phyloP scores from a whole-genome alignment of 2,797 vertebrate species.

The Gymnopithys bicolor region DNA sequence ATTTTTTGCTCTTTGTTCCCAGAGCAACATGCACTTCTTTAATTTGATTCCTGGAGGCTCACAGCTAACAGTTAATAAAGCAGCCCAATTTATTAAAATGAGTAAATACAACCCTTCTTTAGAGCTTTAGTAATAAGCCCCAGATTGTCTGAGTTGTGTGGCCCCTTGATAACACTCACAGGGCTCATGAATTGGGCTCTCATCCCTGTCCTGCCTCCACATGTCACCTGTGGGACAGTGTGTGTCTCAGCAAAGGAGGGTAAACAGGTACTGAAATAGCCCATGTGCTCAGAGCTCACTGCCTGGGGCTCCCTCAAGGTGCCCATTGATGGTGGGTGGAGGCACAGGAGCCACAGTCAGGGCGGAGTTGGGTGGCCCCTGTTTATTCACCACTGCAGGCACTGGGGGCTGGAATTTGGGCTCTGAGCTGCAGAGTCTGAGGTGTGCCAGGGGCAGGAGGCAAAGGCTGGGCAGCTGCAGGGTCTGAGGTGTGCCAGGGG shows the following conservation, averaged over 20 bases:
- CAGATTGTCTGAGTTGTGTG: neutral
- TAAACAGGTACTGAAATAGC: slow-evolving; percentile 28
- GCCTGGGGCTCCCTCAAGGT: slow-evolving; percentile 37
- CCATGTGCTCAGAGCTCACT: slow-evolving; percentile 1
- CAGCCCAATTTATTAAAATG: neutral
- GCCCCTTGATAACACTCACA: neutral
- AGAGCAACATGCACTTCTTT: neutral
- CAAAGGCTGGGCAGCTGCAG: too few relatives aligned
- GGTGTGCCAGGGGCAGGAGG: too few relatives aligned
- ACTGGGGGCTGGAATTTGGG: slow-evolving; percentile 77
- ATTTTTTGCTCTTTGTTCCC: slow-evolving; percentile 6
- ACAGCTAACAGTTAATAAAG: slow-evolving; percentile 5
- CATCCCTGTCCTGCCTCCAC: neutral
- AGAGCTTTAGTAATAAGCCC: neutral
- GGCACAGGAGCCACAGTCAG: slow-evolving; percentile 85
- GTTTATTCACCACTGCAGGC: slow-evolving; percentile 76
- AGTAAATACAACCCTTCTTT: neutral
- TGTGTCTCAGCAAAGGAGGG: neutral
- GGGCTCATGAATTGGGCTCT: neutral
- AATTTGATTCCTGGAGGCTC: neutral
- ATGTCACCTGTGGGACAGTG: neutral
- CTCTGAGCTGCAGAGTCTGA: slow-evolving; percentile 69
- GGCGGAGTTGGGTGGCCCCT: slow-evolving; percentile 78
- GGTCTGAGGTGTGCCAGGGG: neutral
- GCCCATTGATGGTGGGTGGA: slow-evolving; percentile 30